Evolutionary conservation across 2,888 invertebrate genomes (phyloP).

Genomic region (Meiosimyza decipiens): DNA sequence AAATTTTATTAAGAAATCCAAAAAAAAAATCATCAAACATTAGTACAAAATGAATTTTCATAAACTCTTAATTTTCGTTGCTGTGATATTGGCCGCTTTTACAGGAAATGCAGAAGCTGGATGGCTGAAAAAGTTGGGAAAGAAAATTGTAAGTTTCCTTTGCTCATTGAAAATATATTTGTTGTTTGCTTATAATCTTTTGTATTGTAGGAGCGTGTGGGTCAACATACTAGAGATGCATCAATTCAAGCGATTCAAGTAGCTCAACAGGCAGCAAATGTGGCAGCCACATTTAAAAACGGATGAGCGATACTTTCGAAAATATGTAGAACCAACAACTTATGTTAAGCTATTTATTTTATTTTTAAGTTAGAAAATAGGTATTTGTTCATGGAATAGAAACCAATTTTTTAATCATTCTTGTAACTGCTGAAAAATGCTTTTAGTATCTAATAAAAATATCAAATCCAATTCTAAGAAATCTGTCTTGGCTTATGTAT

Average conservation of each 20-base stretch:
- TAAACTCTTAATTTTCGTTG: slow-evolving; percentile 47
- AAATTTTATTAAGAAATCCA: not conserved
- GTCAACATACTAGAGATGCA: slow-evolving; percentile 47
- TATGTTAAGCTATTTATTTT: too few relatives aligned
- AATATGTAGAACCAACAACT: too few relatives aligned
- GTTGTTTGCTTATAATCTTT: not conserved
- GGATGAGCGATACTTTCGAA: too few relatives aligned
- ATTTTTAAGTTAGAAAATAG: too few relatives aligned
- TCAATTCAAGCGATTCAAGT: slow-evolving; percentile 44
- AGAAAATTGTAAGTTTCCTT: slow-evolving; percentile 48
- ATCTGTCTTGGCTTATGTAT: too few relatives aligned
- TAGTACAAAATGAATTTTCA: slow-evolving; percentile 46
- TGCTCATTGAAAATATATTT: not conserved
- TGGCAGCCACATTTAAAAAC: slow-evolving; percentile 39
- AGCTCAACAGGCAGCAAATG: slow-evolving; percentile 46
- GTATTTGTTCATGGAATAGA: too few relatives aligned
- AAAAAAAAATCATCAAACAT: not conserved
- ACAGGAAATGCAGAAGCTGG: slow-evolving; percentile 43
- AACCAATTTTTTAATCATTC: too few relatives aligned
- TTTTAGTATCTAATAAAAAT: too few relatives aligned
- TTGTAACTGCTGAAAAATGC: too few relatives aligned
- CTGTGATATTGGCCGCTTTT: slow-evolving; percentile 44
- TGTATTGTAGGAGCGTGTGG: slow-evolving; percentile 43
- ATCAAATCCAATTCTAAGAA: too few relatives aligned
- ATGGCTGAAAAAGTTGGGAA: slow-evolving; percentile 51